Evolutionary conservation across 2,113 vertebrate species (phyloP).

Genomic region (Sakesphorus luctuosus): DNA sequence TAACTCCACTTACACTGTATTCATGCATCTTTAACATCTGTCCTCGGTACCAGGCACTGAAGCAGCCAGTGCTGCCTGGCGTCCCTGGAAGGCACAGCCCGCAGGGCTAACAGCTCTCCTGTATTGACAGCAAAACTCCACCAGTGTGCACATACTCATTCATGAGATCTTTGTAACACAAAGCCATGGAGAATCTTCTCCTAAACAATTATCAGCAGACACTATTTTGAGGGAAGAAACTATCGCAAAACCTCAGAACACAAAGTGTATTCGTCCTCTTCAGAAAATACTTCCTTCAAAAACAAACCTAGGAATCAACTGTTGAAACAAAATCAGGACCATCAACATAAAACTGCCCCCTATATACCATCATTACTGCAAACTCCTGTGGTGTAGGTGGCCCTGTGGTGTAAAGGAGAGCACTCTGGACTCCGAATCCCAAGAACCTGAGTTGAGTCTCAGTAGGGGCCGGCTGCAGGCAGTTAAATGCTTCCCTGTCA

Average conservation of each 20-base stretch:
- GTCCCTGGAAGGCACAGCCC: not conserved
- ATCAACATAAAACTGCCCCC: too few relatives aligned
- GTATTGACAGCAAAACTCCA: not conserved
- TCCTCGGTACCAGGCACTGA: not conserved
- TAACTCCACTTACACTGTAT: not conserved
- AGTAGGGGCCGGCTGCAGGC: too few relatives aligned
- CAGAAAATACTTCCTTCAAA: not conserved
- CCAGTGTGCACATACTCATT: fast-evolving
- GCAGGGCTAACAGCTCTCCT: not conserved
- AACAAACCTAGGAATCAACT: not conserved
- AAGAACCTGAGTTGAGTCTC: too few relatives aligned
- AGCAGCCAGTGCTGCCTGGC: not conserved
- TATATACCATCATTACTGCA: too few relatives aligned
- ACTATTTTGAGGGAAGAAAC: not conserved
- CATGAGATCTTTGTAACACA: fast-evolving
- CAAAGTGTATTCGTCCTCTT: not conserved
- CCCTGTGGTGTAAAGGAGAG: too few relatives aligned
- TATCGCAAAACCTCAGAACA: not conserved
- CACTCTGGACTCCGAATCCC: too few relatives aligned
- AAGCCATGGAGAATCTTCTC: not conserved
- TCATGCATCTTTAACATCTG: not conserved
- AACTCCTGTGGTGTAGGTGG: too few relatives aligned
- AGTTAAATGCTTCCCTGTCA: too few relatives aligned
- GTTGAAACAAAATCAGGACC: too few relatives aligned
- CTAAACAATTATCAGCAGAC: not conserved